Evolutionary conservation across 2,888 invertebrate species (phyloP), one percentile per base, ranked within the genome.

Genomic region (Drosophila vallismaia): DNA sequence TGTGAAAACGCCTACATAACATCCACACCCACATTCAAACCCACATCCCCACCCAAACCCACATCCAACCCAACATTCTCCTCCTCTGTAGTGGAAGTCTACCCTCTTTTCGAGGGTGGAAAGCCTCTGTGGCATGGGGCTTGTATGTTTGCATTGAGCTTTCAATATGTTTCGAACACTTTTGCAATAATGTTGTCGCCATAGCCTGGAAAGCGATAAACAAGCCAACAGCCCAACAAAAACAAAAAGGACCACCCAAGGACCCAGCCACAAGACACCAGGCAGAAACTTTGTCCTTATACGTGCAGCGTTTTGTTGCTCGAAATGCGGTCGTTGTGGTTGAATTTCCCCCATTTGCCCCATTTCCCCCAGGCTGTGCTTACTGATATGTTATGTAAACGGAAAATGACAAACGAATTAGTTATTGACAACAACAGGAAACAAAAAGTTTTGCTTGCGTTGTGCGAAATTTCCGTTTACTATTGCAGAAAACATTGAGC

Each of bases 381-480:
- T 62, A 44, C 54, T 68, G 69, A 56, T 68, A 62, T 49, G 84
- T 75, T 86, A 78, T 83, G 82, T 75, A 86, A 87, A 87, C 84
- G 84, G 88, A 85, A 85, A 87, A 87, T 85, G 88, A 86, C 88
- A 85, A 85, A 86, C 84, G 84, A 85, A 85, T 85, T 85, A 86
- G 84, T 85, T 85, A 85, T 85, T 85, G 84, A 85, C 84, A 85
- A 83, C 77, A 85, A 85, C 88, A 87, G 84, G 84, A 85, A 85
- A 59, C 78, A 64, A 83, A 83, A 76, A 84, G 72, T 80, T 75
- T 86, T 19, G 50, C 64, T 24, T 73, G 49, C 71, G 63, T 69
- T 79, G 69, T 78, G 75, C 75, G 73, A 86, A 87, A 83, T 87
- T 87, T 85, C 88, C 88, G 83, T 70, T 74, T 66, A 62, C 73